A percentile compares a stretch with the other conserved stretches of the same genome.
phyloP scores from a whole-genome alignment of 2,797 vertebrate genomes.

The Pygocentrus nattereri region DNA sequence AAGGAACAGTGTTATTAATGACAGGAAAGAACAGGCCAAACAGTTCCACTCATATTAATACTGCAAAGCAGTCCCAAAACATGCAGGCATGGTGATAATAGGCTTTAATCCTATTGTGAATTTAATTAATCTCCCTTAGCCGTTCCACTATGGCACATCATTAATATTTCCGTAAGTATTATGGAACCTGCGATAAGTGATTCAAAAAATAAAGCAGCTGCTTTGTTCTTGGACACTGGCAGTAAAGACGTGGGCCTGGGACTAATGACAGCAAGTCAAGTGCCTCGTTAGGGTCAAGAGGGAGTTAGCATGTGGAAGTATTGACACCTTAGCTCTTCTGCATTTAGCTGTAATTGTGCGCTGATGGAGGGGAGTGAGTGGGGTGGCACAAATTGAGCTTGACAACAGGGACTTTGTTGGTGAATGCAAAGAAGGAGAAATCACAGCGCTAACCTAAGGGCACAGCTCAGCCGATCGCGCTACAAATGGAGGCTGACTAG shows the following conservation, averaged over 20 bases:
- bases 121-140: constrained; percentile 68
- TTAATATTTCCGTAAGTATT: constrained; percentile 53
- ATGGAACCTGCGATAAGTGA: constrained; percentile 62
- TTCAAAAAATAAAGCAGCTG: constrained; percentile 41
- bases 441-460: constrained; percentile 1
- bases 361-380: constrained; percentile 2
- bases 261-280: neutral
- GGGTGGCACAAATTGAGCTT: neutral
- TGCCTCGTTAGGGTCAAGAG: constrained; percentile 10
- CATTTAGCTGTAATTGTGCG: neutral
- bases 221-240: neutral
- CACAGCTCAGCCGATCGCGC: neutral
- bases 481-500: neutral
- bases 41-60: constrained; percentile 68
- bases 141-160: constrained; percentile 59
- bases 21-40: constrained; percentile 63
- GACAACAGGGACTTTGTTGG: neutral
- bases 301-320: neutral
- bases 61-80: constrained; percentile 61
- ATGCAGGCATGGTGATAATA: constrained; percentile 57
- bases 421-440: constrained; percentile 3
- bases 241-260: neutral
- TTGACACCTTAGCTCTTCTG: neutral
- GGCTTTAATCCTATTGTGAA: constrained; percentile 63
- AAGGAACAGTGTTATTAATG: constrained; percentile 73